These are phyloP conservation scores for Drosophila saltans DNA, from an alignment of 1,140 invertebrate species.

Conservation along the genomic window DNA sequence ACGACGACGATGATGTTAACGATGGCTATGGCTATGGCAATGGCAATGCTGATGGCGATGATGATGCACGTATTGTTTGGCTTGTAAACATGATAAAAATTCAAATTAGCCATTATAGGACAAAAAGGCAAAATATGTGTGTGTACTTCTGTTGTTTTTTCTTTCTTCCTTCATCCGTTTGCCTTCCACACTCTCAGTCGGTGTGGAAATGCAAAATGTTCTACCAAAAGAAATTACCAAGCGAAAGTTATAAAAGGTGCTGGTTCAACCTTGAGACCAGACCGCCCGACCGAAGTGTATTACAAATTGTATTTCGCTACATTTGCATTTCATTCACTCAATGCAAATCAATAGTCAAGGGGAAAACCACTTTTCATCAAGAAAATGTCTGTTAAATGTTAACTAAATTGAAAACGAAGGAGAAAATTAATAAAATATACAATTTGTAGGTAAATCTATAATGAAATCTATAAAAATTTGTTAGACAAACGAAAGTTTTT, in stretches of 20 bases:
- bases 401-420: background rate
- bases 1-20: background rate
- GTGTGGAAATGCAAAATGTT: constrained; percentile 77
- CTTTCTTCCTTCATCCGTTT: constrained; percentile 17
- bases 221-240: constrained; percentile 64
- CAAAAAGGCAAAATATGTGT: constrained; percentile 11
- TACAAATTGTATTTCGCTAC: constrained; percentile 42
- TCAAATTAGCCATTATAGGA: constrained; percentile 78
- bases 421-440: too few relatives aligned
- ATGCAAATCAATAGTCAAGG: constrained; percentile 47
- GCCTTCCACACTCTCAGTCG: background rate
- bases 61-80: constrained; percentile 81
- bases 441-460: too few relatives aligned
- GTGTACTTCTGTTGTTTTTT: constrained; percentile 27
- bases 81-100: constrained; percentile 82
- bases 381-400: background rate
- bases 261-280: constrained; percentile 61
- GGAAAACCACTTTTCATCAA: constrained; percentile 12
- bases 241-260: constrained; percentile 35
- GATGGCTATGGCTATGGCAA: constrained; percentile 17
- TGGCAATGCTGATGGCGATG: constrained; percentile 41
- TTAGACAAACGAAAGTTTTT: too few relatives aligned
- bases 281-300: constrained; percentile 5
- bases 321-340: constrained; percentile 52
- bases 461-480: too few relatives aligned